These are phyloP conservation scores for Perca flavescens DNA, from an alignment of 2,113 vertebrate species.

Conservation along the genomic window DNA sequence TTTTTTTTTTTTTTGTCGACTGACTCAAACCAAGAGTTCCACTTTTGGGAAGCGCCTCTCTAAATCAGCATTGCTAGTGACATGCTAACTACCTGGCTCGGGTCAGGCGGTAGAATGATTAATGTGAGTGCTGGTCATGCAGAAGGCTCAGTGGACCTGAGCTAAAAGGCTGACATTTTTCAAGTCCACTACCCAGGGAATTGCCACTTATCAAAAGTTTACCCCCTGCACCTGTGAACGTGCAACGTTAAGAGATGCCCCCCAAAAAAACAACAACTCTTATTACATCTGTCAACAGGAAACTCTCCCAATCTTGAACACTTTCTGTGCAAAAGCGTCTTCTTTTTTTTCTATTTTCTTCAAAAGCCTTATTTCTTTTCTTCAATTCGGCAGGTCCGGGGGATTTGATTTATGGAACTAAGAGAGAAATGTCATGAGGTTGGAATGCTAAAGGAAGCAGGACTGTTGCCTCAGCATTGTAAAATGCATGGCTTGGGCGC, in stretches of 20 bases:
- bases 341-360: slow-evolving; percentile 33
- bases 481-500: slow-evolving; percentile 54
- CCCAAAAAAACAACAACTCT: slow-evolving; percentile 29
- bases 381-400: slow-evolving; percentile 45
- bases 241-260: slow-evolving; percentile 58
- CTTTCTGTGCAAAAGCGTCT: slow-evolving; percentile 39
- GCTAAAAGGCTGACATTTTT: slow-evolving; percentile 75
- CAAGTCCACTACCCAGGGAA: slow-evolving; percentile 59
- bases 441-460: slow-evolving; percentile 66
- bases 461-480: slow-evolving; percentile 28
- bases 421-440: slow-evolving; percentile 58
- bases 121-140: slow-evolving; percentile 64
- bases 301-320: slow-evolving; percentile 33
- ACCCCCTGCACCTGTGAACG: slow-evolving; percentile 57
- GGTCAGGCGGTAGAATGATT: slow-evolving; percentile 56
- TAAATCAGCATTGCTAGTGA: slow-evolving; percentile 36
- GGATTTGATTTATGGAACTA: slow-evolving; percentile 79
- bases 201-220: slow-evolving; percentile 73
- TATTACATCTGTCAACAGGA: slow-evolving; percentile 65
- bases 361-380: slow-evolving; percentile 50
- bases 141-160: slow-evolving; percentile 57
- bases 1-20: slow-evolving; percentile 1
- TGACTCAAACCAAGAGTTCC: not conserved
- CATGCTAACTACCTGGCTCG: slow-evolving; percentile 64
- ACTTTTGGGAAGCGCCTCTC: not conserved